Base-by-base conservation (phyloP, 2,888 invertebrate species). In the Ochropleura plecta region DNA sequence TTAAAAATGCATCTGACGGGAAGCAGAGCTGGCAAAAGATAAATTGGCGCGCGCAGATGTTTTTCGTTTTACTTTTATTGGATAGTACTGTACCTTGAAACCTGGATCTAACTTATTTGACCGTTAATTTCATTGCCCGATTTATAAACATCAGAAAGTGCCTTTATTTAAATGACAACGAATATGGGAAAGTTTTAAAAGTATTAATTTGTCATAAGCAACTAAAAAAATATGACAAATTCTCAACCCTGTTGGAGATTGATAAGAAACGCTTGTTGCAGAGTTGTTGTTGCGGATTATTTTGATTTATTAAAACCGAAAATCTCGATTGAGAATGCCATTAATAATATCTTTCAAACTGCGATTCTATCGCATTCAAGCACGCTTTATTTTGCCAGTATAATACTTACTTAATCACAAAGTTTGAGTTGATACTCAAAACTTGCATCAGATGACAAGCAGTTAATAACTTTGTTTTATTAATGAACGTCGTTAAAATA, bases 371-470 rank as follows among this genome's bases (percentile, higher is more conserved):
- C 57, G 30, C 30, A 57, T 46, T 51, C 40, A 53, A 5, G 49
- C 16, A 18, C 20, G 9, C 20, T 64, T 77, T 63, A 77, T 64
- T 51, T 20, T 5, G n/a, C 20, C 18, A 77, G 48, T 51, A 46
- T 63, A 76, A 63, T 57, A 76, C 18, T 57, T n/a, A 55, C 49
- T 78, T 66, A 66, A 65, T 78, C 48, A 78, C 62, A 63, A 78
- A 78, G 62, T 78, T 78, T 20, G 20, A 62, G 65, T 72, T 62
- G 49, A 53, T 63, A 51, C 62, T 62, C 66, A 62, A 62, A 73
- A 72, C 78, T 78, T 78, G 73, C 79, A 78, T 78, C 53, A 40
- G 79, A 66, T 78, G 78, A 78, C 78, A 73, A 78, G 55, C 79
- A 66, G 62, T 66, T 66, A 51, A 66, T 72, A 66, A 72, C 65